Evolutionary conservation across 2,113 vertebrate genomes (phyloP).

Genomic region (Oryzias celebensis): DNA sequence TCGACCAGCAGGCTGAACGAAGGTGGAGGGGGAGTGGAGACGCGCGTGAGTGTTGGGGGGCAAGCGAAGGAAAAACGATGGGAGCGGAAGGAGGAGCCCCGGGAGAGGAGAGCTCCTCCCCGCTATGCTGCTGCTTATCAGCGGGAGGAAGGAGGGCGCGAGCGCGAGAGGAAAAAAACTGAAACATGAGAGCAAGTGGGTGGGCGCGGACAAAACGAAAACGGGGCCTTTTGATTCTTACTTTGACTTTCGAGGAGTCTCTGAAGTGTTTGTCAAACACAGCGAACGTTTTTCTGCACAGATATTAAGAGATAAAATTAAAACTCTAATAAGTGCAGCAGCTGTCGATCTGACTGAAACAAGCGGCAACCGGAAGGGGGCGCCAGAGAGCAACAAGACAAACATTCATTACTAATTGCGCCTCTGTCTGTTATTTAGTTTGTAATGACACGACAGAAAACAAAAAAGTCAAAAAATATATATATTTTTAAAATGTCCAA

Average conservation of each 20-base stretch:
- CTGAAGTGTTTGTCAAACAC: not conserved
- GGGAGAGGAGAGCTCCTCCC: slow-evolving; percentile 60
- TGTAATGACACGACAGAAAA: no score
- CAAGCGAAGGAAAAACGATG: slow-evolving; percentile 22
- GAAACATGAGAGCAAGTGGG: slow-evolving; percentile 11
- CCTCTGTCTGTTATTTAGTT: no score
- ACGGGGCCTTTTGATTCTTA: not conserved
- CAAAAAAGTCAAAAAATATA: no score
- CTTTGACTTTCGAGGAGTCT: not conserved
- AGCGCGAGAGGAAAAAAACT: not conserved
- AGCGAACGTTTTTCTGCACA: not conserved
- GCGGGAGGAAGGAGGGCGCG: slow-evolving; percentile 12
- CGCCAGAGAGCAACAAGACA: slow-evolving; percentile 5
- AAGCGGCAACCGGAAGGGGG: slow-evolving; percentile 10
- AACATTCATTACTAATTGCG: no score
- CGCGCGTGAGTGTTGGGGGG: slow-evolving; percentile 4
- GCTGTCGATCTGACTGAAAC: not conserved
- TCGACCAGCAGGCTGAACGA: slow-evolving; percentile 13
- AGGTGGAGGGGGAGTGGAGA: slow-evolving; percentile 22
- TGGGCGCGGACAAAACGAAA: no score
- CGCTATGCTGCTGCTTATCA: slow-evolving; percentile 50
- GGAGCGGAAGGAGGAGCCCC: slow-evolving; percentile 50
- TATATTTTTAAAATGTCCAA: no score
- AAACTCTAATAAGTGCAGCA: not conserved
- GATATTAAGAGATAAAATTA: not conserved